These are phyloP conservation scores for Nettapus auritus DNA, from an alignment of 2,113 vertebrate species.

Conservation along the genomic window DNA sequence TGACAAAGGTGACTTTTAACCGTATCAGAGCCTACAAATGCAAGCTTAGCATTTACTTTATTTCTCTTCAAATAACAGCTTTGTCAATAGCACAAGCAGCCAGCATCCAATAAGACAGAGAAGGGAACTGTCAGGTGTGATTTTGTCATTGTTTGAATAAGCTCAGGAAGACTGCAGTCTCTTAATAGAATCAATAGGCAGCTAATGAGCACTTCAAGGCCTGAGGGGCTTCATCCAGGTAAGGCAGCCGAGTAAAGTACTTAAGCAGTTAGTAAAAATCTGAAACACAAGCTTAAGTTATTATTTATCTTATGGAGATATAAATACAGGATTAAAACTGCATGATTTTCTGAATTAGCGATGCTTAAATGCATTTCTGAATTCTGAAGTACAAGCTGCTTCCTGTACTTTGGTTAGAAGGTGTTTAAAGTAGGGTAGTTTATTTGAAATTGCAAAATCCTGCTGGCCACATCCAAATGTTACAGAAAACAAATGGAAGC, in stretches of 20 bases:
- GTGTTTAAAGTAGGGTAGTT: background rate
- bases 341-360: background rate
- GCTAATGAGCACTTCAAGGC: background rate
- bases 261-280: background rate
- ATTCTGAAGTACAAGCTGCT: background rate
- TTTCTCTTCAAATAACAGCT: background rate
- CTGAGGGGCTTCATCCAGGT: background rate
- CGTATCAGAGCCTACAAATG: fast-evolving
- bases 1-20: background rate
- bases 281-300: background rate
- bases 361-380: background rate
- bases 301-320: background rate
- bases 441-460: background rate
- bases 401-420: background rate
- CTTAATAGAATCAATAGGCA: background rate
- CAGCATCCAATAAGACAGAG: background rate
- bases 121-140: background rate
- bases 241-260: background rate
- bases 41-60: background rate
- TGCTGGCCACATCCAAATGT: background rate
- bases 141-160: background rate
- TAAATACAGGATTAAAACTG: background rate
- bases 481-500: background rate
- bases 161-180: background rate
- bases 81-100: background rate